Evolutionary conservation across 2,113 vertebrate genomes (phyloP).

Genomic region (Solenodon paradoxus): DNA sequence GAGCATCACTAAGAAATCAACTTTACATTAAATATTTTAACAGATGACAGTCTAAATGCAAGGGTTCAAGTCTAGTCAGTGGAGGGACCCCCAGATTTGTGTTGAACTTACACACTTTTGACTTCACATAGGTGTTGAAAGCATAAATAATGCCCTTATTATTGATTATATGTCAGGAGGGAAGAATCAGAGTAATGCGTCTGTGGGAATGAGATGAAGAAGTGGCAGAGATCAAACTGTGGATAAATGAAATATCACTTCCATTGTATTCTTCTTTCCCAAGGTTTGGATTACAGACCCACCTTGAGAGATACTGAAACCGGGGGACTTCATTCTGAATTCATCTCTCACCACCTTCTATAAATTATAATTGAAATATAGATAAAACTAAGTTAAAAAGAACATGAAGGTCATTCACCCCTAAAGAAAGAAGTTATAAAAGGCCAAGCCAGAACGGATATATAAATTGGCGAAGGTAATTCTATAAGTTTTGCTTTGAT

Average conservation of each 20-base stretch:
- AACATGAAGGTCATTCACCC: not conserved
- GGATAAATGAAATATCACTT: conserved; percentile 53
- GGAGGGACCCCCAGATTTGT: not conserved
- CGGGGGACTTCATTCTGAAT: not conserved
- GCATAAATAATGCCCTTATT: conserved; percentile 49
- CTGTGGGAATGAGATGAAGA: conserved; percentile 19
- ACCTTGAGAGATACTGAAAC: not conserved
- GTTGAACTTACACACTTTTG: conserved; percentile 47
- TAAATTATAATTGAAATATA: conserved; percentile 1
- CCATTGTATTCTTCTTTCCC: not conserved
- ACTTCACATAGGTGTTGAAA: conserved; percentile 44
- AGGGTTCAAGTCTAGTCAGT: not conserved
- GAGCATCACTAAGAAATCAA: not conserved
- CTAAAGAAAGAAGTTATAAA: not conserved
- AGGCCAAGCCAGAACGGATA: not conserved
- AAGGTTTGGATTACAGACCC: not conserved
- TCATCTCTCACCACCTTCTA: not conserved
- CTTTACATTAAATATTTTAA: conserved; percentile 64
- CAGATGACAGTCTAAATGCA: not conserved
- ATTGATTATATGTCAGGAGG: conserved; percentile 65
- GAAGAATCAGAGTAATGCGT: not conserved
- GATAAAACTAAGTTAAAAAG: not conserved
- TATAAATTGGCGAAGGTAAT: not conserved
- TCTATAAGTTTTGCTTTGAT: not conserved
- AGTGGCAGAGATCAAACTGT: conserved; percentile 45